These are phyloP conservation scores for Conops quadrifasciatus DNA, from an alignment of 2,888 invertebrate genomes.

Conservation along the genomic window DNA sequence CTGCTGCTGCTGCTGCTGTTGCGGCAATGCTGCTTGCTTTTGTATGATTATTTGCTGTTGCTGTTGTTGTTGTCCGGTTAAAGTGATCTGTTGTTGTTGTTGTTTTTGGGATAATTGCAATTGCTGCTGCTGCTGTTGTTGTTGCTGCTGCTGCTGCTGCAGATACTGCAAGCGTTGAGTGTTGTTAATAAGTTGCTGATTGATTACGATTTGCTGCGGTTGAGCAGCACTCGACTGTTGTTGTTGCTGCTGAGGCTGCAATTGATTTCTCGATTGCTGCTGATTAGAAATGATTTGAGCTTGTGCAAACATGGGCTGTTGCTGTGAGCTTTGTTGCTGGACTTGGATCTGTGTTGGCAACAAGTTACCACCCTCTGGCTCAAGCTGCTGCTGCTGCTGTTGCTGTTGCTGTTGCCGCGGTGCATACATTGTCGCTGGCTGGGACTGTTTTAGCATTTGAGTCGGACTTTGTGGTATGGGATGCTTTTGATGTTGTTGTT, in stretches of 20 bases:
- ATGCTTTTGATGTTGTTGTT: slow-evolving; percentile 52
- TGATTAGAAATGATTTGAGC: slow-evolving; percentile 42
- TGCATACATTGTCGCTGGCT: slow-evolving; percentile 48
- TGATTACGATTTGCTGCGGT: slow-evolving; percentile 61
- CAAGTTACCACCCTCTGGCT: slow-evolving; percentile 43
- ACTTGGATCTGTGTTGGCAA: slow-evolving; percentile 55
- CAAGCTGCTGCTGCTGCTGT: slow-evolving; percentile 43
- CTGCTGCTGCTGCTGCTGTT: slow-evolving; percentile 49
- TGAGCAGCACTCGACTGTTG: slow-evolving; percentile 57
- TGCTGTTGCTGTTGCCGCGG: slow-evolving; percentile 43
- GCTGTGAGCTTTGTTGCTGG: slow-evolving; percentile 59
- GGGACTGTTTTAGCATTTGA: slow-evolving; percentile 46
- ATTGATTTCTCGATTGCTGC: slow-evolving; percentile 55
- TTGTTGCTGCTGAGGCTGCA: slow-evolving; percentile 51
- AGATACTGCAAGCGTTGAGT: slow-evolving; percentile 60
- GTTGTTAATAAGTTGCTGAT: slow-evolving; percentile 62
- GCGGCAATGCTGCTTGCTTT: slow-evolving; percentile 66
- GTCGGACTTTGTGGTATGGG: slow-evolving; percentile 41
- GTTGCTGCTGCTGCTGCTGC: slow-evolving; percentile 59
- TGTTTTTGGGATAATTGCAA: slow-evolving; percentile 53
- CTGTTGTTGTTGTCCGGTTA: slow-evolving; percentile 46
- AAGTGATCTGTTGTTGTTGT: slow-evolving; percentile 45
- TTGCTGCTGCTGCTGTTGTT: slow-evolving; percentile 60
- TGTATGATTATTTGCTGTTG: slow-evolving; percentile 60
- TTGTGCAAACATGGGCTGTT: slow-evolving; percentile 42